These are phyloP conservation scores for Pseudomugil gertrudae DNA, from an alignment of 2,797 vertebrate genomes.

Conservation along the genomic window DNA sequence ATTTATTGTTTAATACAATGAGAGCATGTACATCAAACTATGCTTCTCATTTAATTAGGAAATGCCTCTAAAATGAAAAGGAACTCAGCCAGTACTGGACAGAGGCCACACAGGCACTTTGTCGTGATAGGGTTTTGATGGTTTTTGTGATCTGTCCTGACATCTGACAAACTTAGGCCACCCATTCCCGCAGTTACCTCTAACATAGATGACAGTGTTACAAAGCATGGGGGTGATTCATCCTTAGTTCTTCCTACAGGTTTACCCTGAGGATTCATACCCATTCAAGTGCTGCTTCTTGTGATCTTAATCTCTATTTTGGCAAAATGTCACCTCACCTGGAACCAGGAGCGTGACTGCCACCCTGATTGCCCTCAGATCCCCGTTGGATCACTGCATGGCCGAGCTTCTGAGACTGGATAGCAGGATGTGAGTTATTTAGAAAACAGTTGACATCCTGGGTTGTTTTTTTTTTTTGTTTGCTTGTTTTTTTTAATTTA, in stretches of 20 bases:
- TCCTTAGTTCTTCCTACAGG: constrained; percentile 19
- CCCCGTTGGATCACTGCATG: constrained; percentile 27
- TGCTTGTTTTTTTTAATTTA: constrained; percentile 57
- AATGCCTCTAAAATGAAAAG: constrained; percentile 48
- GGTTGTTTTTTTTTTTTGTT: constrained; percentile 44
- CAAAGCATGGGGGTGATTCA: constrained; percentile 15
- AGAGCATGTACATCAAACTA: constrained; percentile 54
- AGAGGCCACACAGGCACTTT: constrained; percentile 64
- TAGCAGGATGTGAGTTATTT: constrained; percentile 47
- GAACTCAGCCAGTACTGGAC: constrained; percentile 48
- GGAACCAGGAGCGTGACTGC: constrained; percentile 40
- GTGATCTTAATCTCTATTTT: constrained; percentile 59
- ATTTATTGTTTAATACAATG: constrained; percentile 52
- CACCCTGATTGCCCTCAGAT: constrained; percentile 56
- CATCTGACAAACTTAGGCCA: constrained; percentile 50
- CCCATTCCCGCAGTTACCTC: constrained; percentile 27
- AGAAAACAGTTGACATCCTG: constrained; percentile 39
- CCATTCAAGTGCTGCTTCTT: constrained; percentile 35
- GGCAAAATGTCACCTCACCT: constrained; percentile 61
- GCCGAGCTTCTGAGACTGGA: constrained; percentile 8
- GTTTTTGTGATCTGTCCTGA: constrained; percentile 54
- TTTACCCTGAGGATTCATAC: constrained; percentile 29
- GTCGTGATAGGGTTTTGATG: constrained; percentile 54
- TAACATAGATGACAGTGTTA: constrained; percentile 35
- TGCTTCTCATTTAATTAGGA: constrained; percentile 65